Percentiles rank a stretch among this genome's conserved stretches.
phyloP scores from a whole-genome alignment of 2,113 vertebrate genomes.

The Rhinichthys klamathensis region DNA sequence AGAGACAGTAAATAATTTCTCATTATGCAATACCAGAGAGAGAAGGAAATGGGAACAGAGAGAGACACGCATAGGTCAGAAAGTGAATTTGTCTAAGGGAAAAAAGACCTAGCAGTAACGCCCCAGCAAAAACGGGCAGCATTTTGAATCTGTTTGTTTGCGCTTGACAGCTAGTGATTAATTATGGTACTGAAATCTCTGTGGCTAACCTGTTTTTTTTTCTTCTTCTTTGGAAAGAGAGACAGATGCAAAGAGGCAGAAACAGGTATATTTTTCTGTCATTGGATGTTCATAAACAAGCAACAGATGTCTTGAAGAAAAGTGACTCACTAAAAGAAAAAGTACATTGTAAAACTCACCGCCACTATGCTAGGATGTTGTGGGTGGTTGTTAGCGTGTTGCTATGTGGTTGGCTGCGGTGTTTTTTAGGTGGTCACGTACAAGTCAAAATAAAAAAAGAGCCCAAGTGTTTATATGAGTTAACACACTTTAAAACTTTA shows the following conservation, averaged over 20 bases:
- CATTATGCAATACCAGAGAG: slow-evolving; percentile 51
- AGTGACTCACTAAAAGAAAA: not conserved
- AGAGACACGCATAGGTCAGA: slow-evolving; percentile 48
- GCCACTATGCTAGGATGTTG: not conserved
- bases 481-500: not conserved
- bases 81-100: slow-evolving; percentile 47
- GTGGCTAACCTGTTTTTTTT: slow-evolving; percentile 31
- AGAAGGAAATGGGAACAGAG: not conserved
- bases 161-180: slow-evolving; percentile 51
- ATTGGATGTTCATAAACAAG: not conserved
- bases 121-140: slow-evolving; percentile 13
- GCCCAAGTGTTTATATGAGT: not conserved
- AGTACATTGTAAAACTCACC: too few relatives aligned
- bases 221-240: not conserved
- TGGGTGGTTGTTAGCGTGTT: not conserved
- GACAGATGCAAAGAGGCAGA: not conserved
- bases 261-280: not conserved
- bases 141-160: slow-evolving; percentile 54
- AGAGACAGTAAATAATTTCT: slow-evolving; percentile 59
- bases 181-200: slow-evolving; percentile 48
- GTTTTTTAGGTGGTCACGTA: not conserved
- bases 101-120: slow-evolving; percentile 9
- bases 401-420: not conserved
- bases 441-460: not conserved
- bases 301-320: not conserved